phyloP scores from a whole-genome alignment of 1,140 invertebrate genomes.

The Belonocnema kinseyi region DNA sequence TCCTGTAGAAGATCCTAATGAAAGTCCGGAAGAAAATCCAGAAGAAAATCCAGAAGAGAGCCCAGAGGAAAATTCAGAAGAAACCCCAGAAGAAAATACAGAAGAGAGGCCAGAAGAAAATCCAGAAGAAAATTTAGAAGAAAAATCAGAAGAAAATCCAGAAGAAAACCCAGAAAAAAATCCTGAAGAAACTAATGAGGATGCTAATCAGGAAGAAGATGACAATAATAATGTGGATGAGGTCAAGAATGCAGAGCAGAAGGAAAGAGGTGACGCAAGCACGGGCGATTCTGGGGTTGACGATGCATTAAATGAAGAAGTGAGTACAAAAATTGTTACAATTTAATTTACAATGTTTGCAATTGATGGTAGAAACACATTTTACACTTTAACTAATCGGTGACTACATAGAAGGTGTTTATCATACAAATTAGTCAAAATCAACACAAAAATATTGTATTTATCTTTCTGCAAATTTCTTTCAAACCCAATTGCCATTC shows the following conservation, averaged over 20 bases:
- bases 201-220: slow-evolving; percentile 68
- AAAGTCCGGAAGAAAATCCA: slow-evolving; percentile 59
- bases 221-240: slow-evolving; percentile 48
- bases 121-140: slow-evolving; percentile 43
- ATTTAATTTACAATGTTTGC: not conserved
- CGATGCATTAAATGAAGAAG: slow-evolving; percentile 64
- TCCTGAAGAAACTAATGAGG: slow-evolving; percentile 69
- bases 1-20: slow-evolving; percentile 54
- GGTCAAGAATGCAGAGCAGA: slow-evolving; percentile 41
- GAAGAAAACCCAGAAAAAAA: slow-evolving; percentile 63
- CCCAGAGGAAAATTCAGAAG: slow-evolving; percentile 41
- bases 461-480: no score
- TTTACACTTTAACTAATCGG: no score
- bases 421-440: no score
- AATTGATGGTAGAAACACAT: no score
- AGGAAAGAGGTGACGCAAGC: slow-evolving; percentile 63
- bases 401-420: no score
- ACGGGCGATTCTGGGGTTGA: slow-evolving; percentile 67
- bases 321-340: slow-evolving; percentile 49
- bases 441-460: no score
- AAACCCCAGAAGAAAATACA: slow-evolving; percentile 50
- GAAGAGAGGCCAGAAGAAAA: slow-evolving; percentile 49
- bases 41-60: slow-evolving; percentile 58
- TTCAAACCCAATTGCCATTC: no score
- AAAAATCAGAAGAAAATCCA: slow-evolving; percentile 59